These are phyloP conservation scores for Molossus alvarezi DNA, from an alignment of 2,797 vertebrate species.

Conservation along the genomic window DNA sequence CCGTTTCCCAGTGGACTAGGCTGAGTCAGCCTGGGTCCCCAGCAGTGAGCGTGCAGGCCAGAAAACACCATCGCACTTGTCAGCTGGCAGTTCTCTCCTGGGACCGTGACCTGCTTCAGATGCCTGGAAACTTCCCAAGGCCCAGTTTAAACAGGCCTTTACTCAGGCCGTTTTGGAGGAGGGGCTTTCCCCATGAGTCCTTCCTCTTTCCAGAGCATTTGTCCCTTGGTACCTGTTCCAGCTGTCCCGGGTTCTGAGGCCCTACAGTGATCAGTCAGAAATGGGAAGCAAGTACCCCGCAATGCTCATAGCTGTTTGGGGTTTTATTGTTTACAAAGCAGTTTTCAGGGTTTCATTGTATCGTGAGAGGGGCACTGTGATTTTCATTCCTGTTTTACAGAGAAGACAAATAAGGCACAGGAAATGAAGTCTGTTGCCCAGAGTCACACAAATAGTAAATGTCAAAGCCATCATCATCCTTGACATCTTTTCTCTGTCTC, in stretches of 20 bases:
- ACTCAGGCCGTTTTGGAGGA: background rate
- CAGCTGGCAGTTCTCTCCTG: background rate
- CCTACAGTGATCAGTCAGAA: background rate
- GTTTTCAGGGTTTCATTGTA: background rate
- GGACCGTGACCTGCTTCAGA: background rate
- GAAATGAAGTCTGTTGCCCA: background rate
- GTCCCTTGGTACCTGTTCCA: background rate
- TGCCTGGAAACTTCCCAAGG: background rate
- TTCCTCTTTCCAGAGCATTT: background rate
- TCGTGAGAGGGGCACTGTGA: background rate
- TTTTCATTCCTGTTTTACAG: constrained; percentile 58
- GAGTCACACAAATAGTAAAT: background rate
- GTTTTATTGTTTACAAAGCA: constrained; percentile 57
- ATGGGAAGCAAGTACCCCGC: background rate
- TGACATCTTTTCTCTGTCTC: background rate
- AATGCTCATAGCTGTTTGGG: background rate
- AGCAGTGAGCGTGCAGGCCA: constrained; percentile 40
- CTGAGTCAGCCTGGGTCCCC: background rate
- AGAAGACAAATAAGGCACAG: constrained; percentile 3
- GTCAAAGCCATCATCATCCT: background rate
- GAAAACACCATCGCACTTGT: constrained; percentile 33
- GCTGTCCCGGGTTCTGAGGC: background rate
- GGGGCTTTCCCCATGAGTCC: background rate
- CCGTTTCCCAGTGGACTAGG: fast-evolving
- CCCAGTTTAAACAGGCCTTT: background rate